Evolutionary conservation across 35 echinoderm and acorn worm species (phyloP).

Genomic region (Hemicentrotus pulcherrimus): DNA sequence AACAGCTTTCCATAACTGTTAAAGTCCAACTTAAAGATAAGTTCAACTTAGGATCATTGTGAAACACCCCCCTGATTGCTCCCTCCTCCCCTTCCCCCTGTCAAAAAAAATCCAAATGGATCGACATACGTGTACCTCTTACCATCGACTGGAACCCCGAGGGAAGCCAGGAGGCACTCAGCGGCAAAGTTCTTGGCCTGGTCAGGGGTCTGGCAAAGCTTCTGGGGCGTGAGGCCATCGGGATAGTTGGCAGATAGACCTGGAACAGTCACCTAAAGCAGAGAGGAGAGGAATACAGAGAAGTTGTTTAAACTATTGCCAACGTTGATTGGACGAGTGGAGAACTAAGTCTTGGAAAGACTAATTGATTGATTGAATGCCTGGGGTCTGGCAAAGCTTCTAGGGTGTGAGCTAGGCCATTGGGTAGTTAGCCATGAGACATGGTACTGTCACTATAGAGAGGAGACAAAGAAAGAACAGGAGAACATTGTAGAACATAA

Average conservation of each 20-base stretch:
- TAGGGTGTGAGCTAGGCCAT: constrained; percentile 31
- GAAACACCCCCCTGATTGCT: too few species aligned
- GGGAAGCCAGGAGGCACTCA: constrained; percentile 27
- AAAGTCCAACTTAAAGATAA: too few species aligned
- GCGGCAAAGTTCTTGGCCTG: constrained; percentile 51
- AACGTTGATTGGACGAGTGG: not conserved
- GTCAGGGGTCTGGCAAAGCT: constrained; percentile 46
- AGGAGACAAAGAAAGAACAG: too few species aligned
- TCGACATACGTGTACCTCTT: constrained; percentile 48
- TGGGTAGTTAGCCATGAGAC: not conserved
- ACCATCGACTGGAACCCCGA: constrained; percentile 46
- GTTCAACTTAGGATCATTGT: too few species aligned
- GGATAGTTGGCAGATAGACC: constrained; percentile 3
- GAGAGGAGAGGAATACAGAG: not conserved
- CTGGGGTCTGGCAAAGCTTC: constrained; percentile 13
- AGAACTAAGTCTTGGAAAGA: too few species aligned
- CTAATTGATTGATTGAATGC: too few species aligned
- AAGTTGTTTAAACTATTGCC: not conserved
- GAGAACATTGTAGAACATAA: too few species aligned
- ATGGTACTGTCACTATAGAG: not conserved
- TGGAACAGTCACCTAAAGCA: constrained; percentile 11
- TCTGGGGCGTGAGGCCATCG: constrained; percentile 36
- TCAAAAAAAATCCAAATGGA: not conserved
- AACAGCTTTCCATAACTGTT: too few species aligned
- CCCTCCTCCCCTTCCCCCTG: too few species aligned